Percentiles rank a stretch among this genome's conserved stretches.
phyloP scores from a whole-genome alignment of 1,140 invertebrate genomes.

The Choristoneura fumiferana region DNA sequence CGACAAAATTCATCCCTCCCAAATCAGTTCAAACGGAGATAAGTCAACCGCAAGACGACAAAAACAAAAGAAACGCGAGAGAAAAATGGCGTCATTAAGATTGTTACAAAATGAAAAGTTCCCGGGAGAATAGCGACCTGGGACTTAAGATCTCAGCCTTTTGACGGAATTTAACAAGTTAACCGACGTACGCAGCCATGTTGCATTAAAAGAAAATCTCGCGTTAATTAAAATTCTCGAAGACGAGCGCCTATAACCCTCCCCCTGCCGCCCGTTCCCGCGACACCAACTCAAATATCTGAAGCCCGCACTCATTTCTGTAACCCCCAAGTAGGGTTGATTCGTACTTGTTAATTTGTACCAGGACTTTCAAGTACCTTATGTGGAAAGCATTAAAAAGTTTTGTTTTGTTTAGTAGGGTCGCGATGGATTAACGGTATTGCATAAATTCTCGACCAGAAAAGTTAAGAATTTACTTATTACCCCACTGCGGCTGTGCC shows the following conservation, averaged over 20 bases:
- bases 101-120: slow-evolving; percentile 1
- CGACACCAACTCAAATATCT: slow-evolving; percentile 14
- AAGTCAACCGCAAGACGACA: background rate
- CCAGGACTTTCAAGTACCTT: background rate
- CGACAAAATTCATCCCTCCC: background rate
- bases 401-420: no score
- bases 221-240: slow-evolving; percentile 21
- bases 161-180: slow-evolving; percentile 9
- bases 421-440: no score
- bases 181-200: slow-evolving; percentile 6
- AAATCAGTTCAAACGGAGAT: slow-evolving; percentile 2
- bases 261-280: slow-evolving; percentile 4
- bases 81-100: background rate
- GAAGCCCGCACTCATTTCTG: slow-evolving; percentile 13
- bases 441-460: no score
- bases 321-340: background rate
- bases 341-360: slow-evolving; percentile 6
- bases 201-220: slow-evolving; percentile 23
- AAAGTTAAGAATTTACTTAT: no score
- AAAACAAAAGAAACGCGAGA: background rate
- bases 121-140: background rate
- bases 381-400: no score
- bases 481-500: no score
- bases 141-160: background rate
- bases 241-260: slow-evolving; percentile 19